Evolutionary conservation across 2,888 invertebrate species (phyloP), one percentile per base, ranked within the genome.

Genomic region (Dicyrtomina minuta): DNA sequence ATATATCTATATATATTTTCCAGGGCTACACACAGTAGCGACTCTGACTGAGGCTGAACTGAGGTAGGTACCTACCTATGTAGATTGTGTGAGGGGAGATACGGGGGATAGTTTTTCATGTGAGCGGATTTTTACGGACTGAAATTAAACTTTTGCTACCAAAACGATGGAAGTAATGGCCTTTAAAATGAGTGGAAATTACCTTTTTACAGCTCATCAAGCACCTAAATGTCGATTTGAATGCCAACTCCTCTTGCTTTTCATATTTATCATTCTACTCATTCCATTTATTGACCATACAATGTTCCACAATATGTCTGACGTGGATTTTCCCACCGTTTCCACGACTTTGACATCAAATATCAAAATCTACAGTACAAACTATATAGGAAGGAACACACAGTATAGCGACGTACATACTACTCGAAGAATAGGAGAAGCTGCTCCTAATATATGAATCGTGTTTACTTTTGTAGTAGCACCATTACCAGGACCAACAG

Each of bases 181-280:
- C 70, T 70, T 70, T 70, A 70, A 70, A 70, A 70, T 67, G 70
- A 66, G 70, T 70, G 70, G 70, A 70, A 70, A 70, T 70, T 66
- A 70, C 66, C 70, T 70, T 70, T 70, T 70, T 70, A 70, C 66
- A 64, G 70, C 70, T 70, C 70, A 70, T 70, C 70, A 70, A 70
- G 61, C 67, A 70, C 70, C 70, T 70, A 67, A 70, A 70, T 70
- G 70, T 70, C 66, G 70, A 70, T 70, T 70, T 70, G 70, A 70
- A 70, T 70, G 70, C 66, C 70, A 70, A 70, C 66, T 70, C 62
- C 66, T 67, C 70, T 66, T 70, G 70, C 67, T 70, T 70, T 67
- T 67, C 59, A 53, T 70, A 70, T 70, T 70, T 70, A 70, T 70
- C 70, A 70, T 67, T 67, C 64, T 41, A 65, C 64, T 65, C 53